phyloP scores from a whole-genome alignment of 2,888 invertebrate species.

The Pristionchus mayeri region DNA sequence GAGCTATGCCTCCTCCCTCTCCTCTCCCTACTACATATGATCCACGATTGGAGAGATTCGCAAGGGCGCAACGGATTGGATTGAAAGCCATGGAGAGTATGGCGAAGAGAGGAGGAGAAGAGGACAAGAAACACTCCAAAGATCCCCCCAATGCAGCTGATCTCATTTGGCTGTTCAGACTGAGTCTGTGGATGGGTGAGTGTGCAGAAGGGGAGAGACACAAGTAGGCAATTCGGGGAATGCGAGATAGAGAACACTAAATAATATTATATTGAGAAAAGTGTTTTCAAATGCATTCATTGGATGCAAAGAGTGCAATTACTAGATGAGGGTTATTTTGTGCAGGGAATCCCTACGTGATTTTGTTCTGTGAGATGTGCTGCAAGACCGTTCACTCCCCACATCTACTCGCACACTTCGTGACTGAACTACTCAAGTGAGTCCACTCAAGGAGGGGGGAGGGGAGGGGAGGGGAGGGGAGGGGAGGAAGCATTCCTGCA shows the following conservation, averaged over 20 bases:
- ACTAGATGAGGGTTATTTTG: background rate
- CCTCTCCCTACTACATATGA: background rate
- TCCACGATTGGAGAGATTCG: conserved; percentile 26
- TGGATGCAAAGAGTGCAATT: too few relatives aligned
- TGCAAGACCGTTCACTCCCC: background rate
- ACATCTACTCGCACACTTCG: background rate
- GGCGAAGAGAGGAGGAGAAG: conserved; percentile 18
- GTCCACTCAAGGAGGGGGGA: background rate
- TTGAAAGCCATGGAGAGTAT: conserved; percentile 43
- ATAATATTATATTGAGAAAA: too few relatives aligned
- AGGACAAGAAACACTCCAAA: background rate
- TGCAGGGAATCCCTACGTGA: background rate
- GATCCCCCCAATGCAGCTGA: background rate
- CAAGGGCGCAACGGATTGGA: conserved; percentile 7
- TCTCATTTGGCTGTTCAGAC: background rate
- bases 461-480: background rate
- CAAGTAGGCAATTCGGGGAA: background rate
- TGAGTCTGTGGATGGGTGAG: background rate
- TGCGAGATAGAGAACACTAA: background rate
- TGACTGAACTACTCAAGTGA: conserved; percentile 16
- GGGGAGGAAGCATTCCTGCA: background rate
- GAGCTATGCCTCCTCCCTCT: background rate
- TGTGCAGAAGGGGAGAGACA: background rate
- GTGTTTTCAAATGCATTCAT: too few relatives aligned
- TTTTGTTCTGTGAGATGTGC: conserved; percentile 33